Conservation (phyloP, 2,888 invertebrate genomes). For the Heliconius charithonia region DNA sequence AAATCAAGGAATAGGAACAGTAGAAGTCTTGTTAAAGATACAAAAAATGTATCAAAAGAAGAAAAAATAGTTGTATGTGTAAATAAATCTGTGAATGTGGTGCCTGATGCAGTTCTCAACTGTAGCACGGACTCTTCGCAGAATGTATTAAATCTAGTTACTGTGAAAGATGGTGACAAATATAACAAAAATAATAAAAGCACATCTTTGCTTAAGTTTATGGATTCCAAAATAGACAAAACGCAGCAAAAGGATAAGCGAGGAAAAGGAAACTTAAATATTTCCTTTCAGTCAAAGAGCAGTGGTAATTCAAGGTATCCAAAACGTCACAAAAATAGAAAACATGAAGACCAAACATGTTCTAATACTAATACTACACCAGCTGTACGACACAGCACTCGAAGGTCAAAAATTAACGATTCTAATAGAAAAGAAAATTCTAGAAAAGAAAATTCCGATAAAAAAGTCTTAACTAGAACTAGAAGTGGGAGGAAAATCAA, state of each 20-base stretch:
- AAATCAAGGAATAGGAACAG: constrained; percentile 64
- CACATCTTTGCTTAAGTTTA: constrained; percentile 70
- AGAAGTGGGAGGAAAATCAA: constrained; percentile 68
- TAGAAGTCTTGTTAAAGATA: constrained; percentile 64
- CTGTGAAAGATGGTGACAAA: constrained; percentile 59
- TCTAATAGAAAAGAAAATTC: constrained; percentile 68
- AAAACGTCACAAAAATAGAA: constrained; percentile 60
- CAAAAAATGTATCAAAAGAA: constrained; percentile 54
- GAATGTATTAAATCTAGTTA: constrained; percentile 69
- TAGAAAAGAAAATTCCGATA: constrained; percentile 65
- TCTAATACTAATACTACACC: constrained; percentile 39
- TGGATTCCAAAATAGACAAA: constrained; percentile 54
- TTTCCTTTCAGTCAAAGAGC: constrained; percentile 64
- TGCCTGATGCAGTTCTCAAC: constrained; percentile 57
- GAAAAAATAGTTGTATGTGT: constrained; percentile 63
- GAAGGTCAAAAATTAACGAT: constrained; percentile 55
- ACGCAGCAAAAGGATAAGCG: constrained; percentile 47
- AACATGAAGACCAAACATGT: constrained; percentile 44
- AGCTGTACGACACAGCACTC: constrained; percentile 52
- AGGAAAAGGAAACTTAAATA: constrained; percentile 57
- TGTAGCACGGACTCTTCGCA: constrained; percentile 74
- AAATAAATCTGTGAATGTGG: constrained; percentile 67
- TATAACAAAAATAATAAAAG: constrained; percentile 59
- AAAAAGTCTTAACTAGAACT: constrained; percentile 60
- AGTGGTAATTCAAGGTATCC: constrained; percentile 70